Evolutionary conservation across 2,888 invertebrate species (phyloP), one percentile per base, ranked within the genome.

Genomic region (Acleris sparsana): DNA sequence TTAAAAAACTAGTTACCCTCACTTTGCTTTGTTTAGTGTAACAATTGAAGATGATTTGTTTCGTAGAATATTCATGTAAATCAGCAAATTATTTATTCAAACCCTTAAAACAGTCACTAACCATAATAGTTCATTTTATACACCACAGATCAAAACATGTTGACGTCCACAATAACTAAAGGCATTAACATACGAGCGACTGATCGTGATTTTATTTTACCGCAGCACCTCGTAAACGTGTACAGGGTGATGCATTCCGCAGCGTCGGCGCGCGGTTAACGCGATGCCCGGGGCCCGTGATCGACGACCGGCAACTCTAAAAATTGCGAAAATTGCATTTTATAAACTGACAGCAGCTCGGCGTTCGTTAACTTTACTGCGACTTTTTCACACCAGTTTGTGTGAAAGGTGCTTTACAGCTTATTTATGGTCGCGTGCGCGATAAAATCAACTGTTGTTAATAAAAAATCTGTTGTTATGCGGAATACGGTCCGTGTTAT

Each of bases 291-390:
- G 17, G 22, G 25, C 20, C 53, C 49, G 60, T 66, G 65, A 66
- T 66, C 56, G 56, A 66, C 56, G 65, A 52, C 33, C 61, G 44
- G n/a, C 18, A 48, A 46, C 22, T 57, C 56, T 52, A 61, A 61
- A 66, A 66, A 66, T 56, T 52, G 61, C 55, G 17, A 53, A 63
- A 63, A 56, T 17, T 44, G 44, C 43, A 52, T 63, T 57, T 62
- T 62, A 39, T n/a, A 53, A 49, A 22, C 39, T 48, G 55, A 33
- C n/a, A 39, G 43, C 49, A 18, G 56, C n/a, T 18, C 25, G 51
- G 43, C 43, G 44, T 52, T 58, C 57, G 63, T 52, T 57, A 33
- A 29, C 52, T 46, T 46, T 22, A n/a, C 58, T 5, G 16, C 29
- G 9, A 33, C 33, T 59, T 58, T 58, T 59, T 58, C 46, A 58